Base-by-base conservation (phyloP, 2,888 invertebrate species). In the Brachyopa scutellaris region DNA sequence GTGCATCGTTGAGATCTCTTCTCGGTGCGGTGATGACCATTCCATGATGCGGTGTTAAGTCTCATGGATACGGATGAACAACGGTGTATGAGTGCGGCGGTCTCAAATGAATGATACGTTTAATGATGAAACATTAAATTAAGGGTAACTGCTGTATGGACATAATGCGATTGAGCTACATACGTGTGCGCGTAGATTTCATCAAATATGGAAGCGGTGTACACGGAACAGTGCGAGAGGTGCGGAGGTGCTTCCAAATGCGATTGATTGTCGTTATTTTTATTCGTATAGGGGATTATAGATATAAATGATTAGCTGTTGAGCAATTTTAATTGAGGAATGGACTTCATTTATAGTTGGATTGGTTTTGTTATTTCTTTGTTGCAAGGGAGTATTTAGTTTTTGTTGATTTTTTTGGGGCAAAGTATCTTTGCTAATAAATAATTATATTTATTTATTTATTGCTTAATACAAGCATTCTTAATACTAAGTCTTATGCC, bases 81-180 rank as follows among this genome's bases (percentile, higher is more conserved):
- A 19, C 15, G 42, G 26, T 11, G 23, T 29, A 13, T 7, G 67
- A 5, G 42, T 21, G n/a, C 13, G 19, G 36, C 31, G 21, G 33
- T 59, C 62, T 21, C 76, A 59, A 59, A 70, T 70, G 76, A 76
- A 76, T 82, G 70, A 76, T 76, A 77, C 45, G 47, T 82, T 77
- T 77, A 82, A 72, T 82, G 82, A 82, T 66, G 70, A 15, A 53
- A 72, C 64, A 77, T 82, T 66, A 82, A 82, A 82, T 82, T 77
- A 82, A 77, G 76, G 70, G 82, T 47, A 82, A 82, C 77, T 82
- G 82, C 66, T 82, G 49, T 72, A 77, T 61, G 51, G 70, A 23
- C 64, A 57, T 31, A 77, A 33, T 66, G 49, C 36, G 29, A 31
- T 29, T 62, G 53, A 57, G 69, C 42, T 69, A 69, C 80, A 3